Evolutionary conservation across 1,140 invertebrate species (phyloP).

Genomic region (Drosophila nebulosa): DNA sequence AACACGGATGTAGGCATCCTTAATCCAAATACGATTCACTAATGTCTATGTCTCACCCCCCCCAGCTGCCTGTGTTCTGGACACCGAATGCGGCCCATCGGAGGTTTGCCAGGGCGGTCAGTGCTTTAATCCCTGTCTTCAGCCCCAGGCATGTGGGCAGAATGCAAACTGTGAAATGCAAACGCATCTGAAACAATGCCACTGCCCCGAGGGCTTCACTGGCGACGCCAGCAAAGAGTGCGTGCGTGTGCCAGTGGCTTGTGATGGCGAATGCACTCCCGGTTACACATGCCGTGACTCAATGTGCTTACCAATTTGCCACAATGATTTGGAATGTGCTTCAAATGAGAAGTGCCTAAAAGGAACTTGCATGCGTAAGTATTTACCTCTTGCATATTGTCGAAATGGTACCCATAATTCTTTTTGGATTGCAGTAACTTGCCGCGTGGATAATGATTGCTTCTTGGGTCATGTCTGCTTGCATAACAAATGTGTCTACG

Average conservation of each 20-base stretch:
- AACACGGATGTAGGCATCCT: slow-evolving; percentile 16
- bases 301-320: slow-evolving; percentile 89
- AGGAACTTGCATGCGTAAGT: slow-evolving; percentile 90
- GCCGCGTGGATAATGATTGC: slow-evolving; percentile 93
- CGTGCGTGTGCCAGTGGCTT: slow-evolving; percentile 91
- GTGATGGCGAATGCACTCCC: slow-evolving; percentile 86
- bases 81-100: slow-evolving; percentile 89
- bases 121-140: slow-evolving; percentile 91
- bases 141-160: slow-evolving; percentile 90
- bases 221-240: slow-evolving; percentile 92
- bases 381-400: not conserved
- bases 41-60: slow-evolving; percentile 47
- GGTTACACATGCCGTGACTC: slow-evolving; percentile 88
- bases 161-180: slow-evolving; percentile 91
- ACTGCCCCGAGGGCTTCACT: slow-evolving; percentile 92
- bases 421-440: slow-evolving; percentile 86
- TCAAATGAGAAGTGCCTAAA: slow-evolving; percentile 93
- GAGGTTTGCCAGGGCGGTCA: slow-evolving; percentile 92
- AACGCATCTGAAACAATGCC: slow-evolving; percentile 90
- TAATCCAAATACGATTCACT: not conserved
- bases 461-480: slow-evolving; percentile 94
- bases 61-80: slow-evolving; percentile 88
- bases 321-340: slow-evolving; percentile 91
- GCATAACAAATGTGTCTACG: slow-evolving; percentile 91
- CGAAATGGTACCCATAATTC: slow-evolving; percentile 3